A percentile compares a stretch with the other conserved stretches of the same genome.
phyloP scores from a whole-genome alignment of 37 sponge, comb jelly and placozoan genomes.

The Hexactinellida sp. region DNA sequence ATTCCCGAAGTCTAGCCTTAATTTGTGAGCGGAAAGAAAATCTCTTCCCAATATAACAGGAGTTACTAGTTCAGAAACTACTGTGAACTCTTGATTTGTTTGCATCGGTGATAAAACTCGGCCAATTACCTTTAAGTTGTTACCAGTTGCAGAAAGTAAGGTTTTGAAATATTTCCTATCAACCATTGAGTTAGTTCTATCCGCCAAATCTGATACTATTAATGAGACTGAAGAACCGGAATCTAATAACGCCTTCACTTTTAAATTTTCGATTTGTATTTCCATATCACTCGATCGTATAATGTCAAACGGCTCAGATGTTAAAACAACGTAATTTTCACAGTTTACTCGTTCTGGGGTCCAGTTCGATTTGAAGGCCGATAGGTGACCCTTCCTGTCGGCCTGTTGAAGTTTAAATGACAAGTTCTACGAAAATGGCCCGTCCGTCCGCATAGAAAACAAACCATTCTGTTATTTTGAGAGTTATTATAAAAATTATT shows the following conservation, averaged over 20 bases:
- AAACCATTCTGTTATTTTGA: background rate
- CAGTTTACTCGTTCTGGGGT: background rate
- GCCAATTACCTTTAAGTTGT: background rate
- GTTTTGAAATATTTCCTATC: background rate
- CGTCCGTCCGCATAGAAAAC: background rate
- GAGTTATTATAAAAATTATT: no score
- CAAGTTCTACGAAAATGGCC: background rate
- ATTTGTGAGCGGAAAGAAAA: constrained; percentile 28
- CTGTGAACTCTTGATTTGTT: constrained; percentile 23
- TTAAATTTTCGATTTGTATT: background rate
- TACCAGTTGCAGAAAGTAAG: constrained; percentile 14
- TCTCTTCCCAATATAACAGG: constrained; percentile 42
- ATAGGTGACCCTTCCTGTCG: background rate
- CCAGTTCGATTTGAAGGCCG: background rate
- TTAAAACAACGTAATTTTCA: background rate
- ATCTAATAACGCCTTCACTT: background rate
- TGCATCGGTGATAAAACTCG: background rate
- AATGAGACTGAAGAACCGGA: constrained; percentile 17
- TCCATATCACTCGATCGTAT: background rate
- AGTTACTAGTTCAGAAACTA: constrained; percentile 28
- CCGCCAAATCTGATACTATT: background rate
- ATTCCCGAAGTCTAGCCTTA: constrained; percentile 34
- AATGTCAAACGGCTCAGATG: background rate
- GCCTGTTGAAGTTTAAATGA: constrained; percentile 4
- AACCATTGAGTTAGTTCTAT: background rate